These are phyloP conservation scores for Antennarius maculatus DNA, from an alignment of 2,797 vertebrate genomes.

Conservation along the genomic window DNA sequence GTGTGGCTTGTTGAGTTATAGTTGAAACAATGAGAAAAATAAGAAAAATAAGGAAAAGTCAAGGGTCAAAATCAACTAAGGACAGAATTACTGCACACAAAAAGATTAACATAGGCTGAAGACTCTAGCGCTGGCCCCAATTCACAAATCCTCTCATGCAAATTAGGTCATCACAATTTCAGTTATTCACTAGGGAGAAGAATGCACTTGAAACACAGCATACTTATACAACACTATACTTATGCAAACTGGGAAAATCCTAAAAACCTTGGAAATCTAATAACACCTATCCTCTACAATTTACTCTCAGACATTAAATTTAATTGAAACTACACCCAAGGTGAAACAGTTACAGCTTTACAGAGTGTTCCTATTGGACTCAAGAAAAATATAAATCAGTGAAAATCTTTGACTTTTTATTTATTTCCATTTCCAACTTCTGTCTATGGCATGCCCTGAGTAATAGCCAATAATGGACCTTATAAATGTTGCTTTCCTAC, in stretches of 20 bases:
- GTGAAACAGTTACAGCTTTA: constrained; percentile 50
- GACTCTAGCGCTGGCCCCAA: constrained; percentile 36
- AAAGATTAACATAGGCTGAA: constrained; percentile 39
- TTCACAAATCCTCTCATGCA: constrained; percentile 63
- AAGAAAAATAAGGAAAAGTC: constrained; percentile 9
- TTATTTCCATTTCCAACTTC: constrained; percentile 13
- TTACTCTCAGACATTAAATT: constrained; percentile 51
- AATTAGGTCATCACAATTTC: constrained; percentile 63
- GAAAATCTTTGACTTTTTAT: constrained; percentile 30
- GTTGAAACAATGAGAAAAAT: background rate
- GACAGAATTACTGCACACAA: constrained; percentile 30
- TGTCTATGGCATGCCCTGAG: constrained; percentile 28
- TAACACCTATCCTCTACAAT: constrained; percentile 15
- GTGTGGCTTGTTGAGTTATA: background rate
- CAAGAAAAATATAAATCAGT: constrained; percentile 23
- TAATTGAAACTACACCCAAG: constrained; percentile 63
- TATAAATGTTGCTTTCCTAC: constrained; percentile 25
- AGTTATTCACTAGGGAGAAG: constrained; percentile 45
- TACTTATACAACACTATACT: constrained; percentile 24
- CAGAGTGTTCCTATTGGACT: constrained; percentile 46
- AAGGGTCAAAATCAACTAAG: constrained; percentile 34
- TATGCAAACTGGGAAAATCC: constrained; percentile 10
- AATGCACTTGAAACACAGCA: constrained; percentile 53
- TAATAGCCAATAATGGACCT: constrained; percentile 35
- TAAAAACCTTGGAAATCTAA: constrained; percentile 16